A percentile compares a stretch with the other conserved stretches of the same genome.
Evolutionary conservation across 2,888 invertebrate species (phyloP).

Genomic region (Synanthedon tipuliformis): DNA sequence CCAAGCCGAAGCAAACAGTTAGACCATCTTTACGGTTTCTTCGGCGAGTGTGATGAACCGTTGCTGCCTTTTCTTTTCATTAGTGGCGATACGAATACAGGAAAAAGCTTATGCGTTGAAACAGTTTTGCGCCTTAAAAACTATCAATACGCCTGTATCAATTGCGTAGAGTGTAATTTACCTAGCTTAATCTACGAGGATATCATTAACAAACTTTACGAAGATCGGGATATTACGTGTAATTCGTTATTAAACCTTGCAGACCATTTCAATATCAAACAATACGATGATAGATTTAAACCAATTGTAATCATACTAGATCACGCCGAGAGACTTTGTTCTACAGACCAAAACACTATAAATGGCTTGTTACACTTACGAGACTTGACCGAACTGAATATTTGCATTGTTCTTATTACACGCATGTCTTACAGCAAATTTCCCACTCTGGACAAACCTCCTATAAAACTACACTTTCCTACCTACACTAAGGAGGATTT

Average conservation of each 20-base stretch:
- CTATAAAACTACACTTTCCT: constrained; percentile 80
- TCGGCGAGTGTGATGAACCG: constrained; percentile 70
- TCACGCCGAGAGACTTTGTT: constrained; percentile 82
- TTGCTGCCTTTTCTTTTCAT: constrained; percentile 79
- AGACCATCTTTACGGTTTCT: constrained; percentile 53
- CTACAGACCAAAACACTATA: constrained; percentile 79
- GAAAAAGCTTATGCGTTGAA: constrained; percentile 80
- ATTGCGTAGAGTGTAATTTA: constrained; percentile 86
- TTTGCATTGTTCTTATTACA: constrained; percentile 82
- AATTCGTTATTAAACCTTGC: constrained; percentile 78
- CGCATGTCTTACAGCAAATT: constrained; percentile 87
- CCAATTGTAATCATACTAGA: constrained; percentile 80
- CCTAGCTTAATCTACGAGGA: constrained; percentile 81
- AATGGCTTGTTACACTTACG: constrained; percentile 78
- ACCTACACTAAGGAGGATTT: constrained; percentile 84
- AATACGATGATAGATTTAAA: constrained; percentile 26
- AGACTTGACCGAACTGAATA: constrained; percentile 77
- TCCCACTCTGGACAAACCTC: constrained; percentile 75
- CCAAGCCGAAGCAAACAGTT: constrained; percentile 64
- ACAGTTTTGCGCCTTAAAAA: constrained; percentile 69
- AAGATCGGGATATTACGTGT: constrained; percentile 63
- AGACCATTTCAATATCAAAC: constrained; percentile 46
- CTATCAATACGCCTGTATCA: constrained; percentile 74
- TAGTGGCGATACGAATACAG: constrained; percentile 86
- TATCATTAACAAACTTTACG: constrained; percentile 72